Percentiles rank a stretch among this genome's conserved stretches.
These are phyloP conservation scores for Campoplex nolae DNA, from an alignment of 2,888 invertebrate species.

Conservation along the genomic window DNA sequence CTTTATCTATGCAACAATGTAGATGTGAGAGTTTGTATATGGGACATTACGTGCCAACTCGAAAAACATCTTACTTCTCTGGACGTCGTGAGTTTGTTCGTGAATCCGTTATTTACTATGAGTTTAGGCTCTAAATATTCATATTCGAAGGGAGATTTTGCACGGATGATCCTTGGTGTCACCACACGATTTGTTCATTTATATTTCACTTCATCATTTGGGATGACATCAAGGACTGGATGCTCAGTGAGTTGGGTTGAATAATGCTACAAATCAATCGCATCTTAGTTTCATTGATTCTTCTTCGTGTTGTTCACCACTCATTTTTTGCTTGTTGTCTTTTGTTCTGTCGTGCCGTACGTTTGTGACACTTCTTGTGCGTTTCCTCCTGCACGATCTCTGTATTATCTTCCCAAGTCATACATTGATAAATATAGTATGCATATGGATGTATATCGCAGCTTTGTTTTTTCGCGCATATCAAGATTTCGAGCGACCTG, in stretches of 20 bases:
- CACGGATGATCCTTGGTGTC: not conserved
- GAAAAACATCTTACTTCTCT: not conserved
- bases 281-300: constrained; percentile 1
- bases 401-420: constrained; percentile 4
- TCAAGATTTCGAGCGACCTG: constrained; percentile 69
- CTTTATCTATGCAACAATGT: constrained; percentile 18
- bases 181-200: no score
- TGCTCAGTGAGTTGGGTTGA: not conserved
- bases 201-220: no score
- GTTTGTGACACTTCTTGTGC: constrained; percentile 21
- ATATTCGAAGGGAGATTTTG: not conserved
- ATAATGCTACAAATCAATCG: not conserved
- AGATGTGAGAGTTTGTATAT: constrained; percentile 21
- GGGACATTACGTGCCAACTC: constrained; percentile 36
- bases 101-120: not conserved
- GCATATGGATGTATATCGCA: constrained; percentile 34
- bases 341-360: constrained; percentile 33
- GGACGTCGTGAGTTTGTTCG: not conserved
- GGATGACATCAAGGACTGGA: not conserved
- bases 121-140: not conserved
- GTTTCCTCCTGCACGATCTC: constrained; percentile 36
- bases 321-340: constrained; percentile 5
- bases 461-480: constrained; percentile 39
- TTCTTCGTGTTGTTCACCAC: constrained; percentile 38
- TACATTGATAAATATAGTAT: not conserved